A percentile compares a stretch with the other conserved stretches of the same genome.
phyloP scores from a whole-genome alignment of 1,140 invertebrate genomes.

The Kradibia gibbosae region DNA sequence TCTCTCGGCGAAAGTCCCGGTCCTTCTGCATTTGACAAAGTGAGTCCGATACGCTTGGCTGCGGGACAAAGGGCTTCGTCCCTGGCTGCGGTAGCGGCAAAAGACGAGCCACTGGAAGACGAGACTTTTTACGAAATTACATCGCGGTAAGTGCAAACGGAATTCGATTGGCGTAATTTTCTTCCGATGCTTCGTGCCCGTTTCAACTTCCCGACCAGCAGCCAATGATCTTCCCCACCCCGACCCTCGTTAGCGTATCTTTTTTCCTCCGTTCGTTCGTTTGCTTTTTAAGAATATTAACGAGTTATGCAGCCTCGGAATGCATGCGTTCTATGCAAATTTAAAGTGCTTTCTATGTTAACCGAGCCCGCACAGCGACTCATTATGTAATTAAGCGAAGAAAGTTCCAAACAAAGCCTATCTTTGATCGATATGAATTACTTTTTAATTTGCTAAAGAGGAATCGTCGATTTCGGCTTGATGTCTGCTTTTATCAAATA shows the following conservation, averaged over 20 bases:
- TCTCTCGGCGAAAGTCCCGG: neutral
- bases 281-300: neutral
- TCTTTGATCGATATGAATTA: neutral
- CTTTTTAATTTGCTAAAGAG: neutral
- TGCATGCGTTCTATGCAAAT: neutral
- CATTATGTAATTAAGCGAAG: neutral
- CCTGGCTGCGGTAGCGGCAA: neutral
- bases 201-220: slow-evolving; percentile 19
- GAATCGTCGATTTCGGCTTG: neutral
- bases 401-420: neutral
- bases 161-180: slow-evolving; percentile 2
- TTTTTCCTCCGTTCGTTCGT: neutral
- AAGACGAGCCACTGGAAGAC: neutral
- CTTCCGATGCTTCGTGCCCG: slow-evolving; percentile 9
- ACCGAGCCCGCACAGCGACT: neutral
- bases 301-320: neutral
- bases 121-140: slow-evolving; percentile 24
- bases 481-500: neutral
- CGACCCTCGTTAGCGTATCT: slow-evolving; percentile 2
- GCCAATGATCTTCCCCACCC: neutral
- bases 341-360: neutral
- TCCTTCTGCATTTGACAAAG: slow-evolving; percentile 11
- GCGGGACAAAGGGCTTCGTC: neutral
- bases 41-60: neutral
- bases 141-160: neutral